Evolutionary conservation across 2,888 invertebrate genomes (phyloP).

Genomic region (Dexiosoma caninum): DNA sequence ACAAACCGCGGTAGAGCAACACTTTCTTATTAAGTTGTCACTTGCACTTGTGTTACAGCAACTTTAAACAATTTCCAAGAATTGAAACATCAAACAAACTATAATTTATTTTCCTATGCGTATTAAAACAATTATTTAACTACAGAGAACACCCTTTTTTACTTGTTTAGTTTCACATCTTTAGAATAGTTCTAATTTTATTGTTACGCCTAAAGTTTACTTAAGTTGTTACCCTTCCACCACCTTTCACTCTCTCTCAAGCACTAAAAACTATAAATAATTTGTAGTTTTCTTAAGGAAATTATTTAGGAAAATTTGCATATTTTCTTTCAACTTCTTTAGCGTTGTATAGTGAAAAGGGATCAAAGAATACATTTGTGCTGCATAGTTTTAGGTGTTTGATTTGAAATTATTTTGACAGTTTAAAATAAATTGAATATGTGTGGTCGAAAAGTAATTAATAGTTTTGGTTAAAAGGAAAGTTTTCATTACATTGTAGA

Average conservation of each 20-base stretch:
- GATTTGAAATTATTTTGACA: conserved; percentile 64
- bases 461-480: conserved; percentile 61
- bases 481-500: conserved; percentile 27
- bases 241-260: neutral
- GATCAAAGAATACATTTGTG: conserved; percentile 56
- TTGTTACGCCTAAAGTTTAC: conserved; percentile 50
- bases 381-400: conserved; percentile 54
- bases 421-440: conserved; percentile 65
- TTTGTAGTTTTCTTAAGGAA: conserved; percentile 56
- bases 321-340: conserved; percentile 35
- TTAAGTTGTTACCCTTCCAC: too few species aligned
- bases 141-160: conserved; percentile 38
- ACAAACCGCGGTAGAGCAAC: conserved; percentile 63
- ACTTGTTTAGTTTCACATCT: conserved; percentile 4
- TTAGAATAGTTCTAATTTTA: conserved; percentile 37
- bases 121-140: conserved; percentile 46
- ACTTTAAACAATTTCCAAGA: conserved; percentile 9
- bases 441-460: conserved; percentile 67
- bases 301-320: conserved; percentile 54
- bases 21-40: conserved; percentile 55
- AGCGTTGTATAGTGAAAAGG: conserved; percentile 7
- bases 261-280: conserved; percentile 10
- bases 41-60: conserved; percentile 55
- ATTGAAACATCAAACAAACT: conserved; percentile 60
- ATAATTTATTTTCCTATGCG: conserved; percentile 52